Evolutionary conservation across 2,888 invertebrate species (phyloP), one percentile per base, ranked within the genome.

Genomic region (Zaprionus lineosus): DNA sequence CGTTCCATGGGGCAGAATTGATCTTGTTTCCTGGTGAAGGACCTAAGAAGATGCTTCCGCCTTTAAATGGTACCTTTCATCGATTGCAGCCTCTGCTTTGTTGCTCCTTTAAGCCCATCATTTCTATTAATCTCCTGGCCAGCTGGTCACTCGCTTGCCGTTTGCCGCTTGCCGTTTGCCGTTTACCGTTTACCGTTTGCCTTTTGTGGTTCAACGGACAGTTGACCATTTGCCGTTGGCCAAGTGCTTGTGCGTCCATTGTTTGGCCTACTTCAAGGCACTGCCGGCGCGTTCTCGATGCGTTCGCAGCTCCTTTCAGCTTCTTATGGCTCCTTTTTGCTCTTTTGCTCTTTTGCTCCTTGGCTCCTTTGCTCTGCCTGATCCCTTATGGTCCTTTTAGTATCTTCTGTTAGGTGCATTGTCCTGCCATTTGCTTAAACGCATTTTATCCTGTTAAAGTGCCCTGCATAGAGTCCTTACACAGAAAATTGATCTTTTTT

Each of bases 401-500:
- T n/a, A n/a, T n/a, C n/a, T n/a, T n/a, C n/a, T n/a, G n/a, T n/a
- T n/a, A n/a, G n/a, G n/a, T n/a, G n/a, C n/a, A n/a, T 78, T 82
- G 74, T 84, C 26, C 48, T 60, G 61, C 64, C 77, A 78, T 78
- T 78, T 84, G 84, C 78, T 77, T 79, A 82, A 82, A 78, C 51
- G 63, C 79, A 64, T 78, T 50, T 85, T 72, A 79, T 79, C 84
- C 85, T 79, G 86, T 79, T 85, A 85, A 79, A 79, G 69, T 69
- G 41, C 46, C 14, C 33, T 31, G 61, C 37, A 51, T 50, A 36
- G 37, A 40, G 36, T 57, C 61, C 21, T 31, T 71, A 72, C 62
- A 53, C 72, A 62, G 72, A 81, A 85, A 81, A 85, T 85, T 74
- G 65, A 66, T 78, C 78, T 70, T 57, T 61, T 67, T 74, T 75